Evolutionary conservation across 2,888 invertebrate genomes (phyloP).

Genomic region (Acanthosoma haemorrhoidale): DNA sequence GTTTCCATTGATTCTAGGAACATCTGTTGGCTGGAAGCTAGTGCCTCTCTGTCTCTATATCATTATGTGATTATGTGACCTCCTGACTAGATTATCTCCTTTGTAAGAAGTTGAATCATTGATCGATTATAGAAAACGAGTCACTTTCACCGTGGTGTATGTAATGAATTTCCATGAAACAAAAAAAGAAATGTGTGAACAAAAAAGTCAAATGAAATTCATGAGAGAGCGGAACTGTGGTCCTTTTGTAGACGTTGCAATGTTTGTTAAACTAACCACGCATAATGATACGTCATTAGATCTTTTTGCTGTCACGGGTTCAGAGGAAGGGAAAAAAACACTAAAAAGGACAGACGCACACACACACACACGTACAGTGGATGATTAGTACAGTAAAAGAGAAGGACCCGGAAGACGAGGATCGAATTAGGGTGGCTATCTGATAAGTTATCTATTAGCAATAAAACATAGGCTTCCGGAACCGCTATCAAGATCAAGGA

Average conservation of each 20-base stretch:
- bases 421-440: conserved; percentile 7
- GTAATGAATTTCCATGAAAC: neutral
- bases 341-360: neutral
- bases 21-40: too few relatives aligned
- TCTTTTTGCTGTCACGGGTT: neutral
- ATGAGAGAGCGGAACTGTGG: neutral
- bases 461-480: conserved; percentile 23
- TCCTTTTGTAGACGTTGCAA: neutral
- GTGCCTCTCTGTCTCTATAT: too few relatives aligned
- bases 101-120: too few relatives aligned
- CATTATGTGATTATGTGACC: too few relatives aligned
- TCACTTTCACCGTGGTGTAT: too few relatives aligned
- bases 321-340: neutral
- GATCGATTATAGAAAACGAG: too few relatives aligned
- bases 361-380: neutral
- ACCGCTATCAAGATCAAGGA: neutral
- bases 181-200: neutral
- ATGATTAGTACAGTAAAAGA: neutral
- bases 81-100: too few relatives aligned
- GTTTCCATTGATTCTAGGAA: too few relatives aligned
- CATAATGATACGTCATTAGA: conserved; percentile 1
- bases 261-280: conserved; percentile 1
- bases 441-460: conserved; percentile 27
- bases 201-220: neutral
- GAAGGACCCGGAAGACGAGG: neutral